phyloP scores from a whole-genome alignment of 2,888 invertebrate genomes.

The Spatulosminthurus flaviceps region DNA sequence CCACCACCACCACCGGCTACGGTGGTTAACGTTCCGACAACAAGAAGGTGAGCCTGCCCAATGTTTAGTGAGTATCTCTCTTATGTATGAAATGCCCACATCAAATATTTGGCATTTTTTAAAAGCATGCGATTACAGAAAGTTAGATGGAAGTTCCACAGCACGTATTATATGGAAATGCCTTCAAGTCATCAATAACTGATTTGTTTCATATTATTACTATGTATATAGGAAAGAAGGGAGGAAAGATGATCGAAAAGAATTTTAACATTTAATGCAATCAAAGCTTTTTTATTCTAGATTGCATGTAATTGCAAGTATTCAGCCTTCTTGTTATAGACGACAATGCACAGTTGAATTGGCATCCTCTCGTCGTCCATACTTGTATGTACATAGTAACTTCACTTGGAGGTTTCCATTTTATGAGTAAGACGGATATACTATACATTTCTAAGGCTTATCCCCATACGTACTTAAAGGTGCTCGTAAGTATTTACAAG shows the following conservation, averaged over 20 bases:
- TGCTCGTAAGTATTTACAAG: no score
- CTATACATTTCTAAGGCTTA: no score
- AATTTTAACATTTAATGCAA: conserved; percentile 2
- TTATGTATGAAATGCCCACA: no score
- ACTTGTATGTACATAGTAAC: no score
- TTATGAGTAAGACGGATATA: no score
- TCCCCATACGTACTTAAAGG: no score
- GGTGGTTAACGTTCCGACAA: background rate
- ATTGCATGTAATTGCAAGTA: conserved; percentile 6
- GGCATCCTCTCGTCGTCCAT: background rate
- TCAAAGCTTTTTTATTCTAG: conserved; percentile 4
- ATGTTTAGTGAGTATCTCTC: no score
- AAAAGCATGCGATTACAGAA: background rate
- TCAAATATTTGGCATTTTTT: no score
- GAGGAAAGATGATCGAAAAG: no score
- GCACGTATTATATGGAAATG: background rate
- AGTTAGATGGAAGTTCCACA: background rate
- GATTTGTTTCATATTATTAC: conserved; percentile 10
- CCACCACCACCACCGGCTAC: background rate
- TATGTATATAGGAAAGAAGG: background rate
- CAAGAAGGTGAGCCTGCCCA: no score
- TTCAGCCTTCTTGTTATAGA: background rate
- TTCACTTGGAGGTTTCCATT: no score
- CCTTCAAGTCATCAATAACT: conserved; percentile 4
- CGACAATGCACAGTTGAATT: background rate